Base-by-base conservation (phyloP, 2,797 vertebrate species). In the Hoplostethus mediterraneus region DNA sequence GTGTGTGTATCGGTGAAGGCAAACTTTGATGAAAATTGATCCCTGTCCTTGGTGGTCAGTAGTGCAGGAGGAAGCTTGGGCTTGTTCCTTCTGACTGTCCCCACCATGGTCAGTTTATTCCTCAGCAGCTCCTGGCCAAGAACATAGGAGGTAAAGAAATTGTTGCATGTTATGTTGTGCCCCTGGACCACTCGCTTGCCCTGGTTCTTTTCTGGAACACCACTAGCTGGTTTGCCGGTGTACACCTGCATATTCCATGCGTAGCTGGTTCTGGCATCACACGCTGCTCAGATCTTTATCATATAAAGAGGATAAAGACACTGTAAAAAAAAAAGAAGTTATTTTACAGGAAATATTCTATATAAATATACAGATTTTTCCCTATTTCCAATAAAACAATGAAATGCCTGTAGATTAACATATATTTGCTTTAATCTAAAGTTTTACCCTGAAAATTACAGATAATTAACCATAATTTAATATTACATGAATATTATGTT, bases 151-250 rank as follows among this genome's bases (percentile, higher is more conserved):
- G 60, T 62, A 21, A 62, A 62, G 28, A 62, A 62, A 49, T 79
- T 31, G 40, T 75, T 6, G 6, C 60, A 36, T 49, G 59, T 78
- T 13, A 83, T 57, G 21, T 67, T 69, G 47, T 75, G 75, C 44
- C 73, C 70, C 33, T 54, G 17, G 55, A 52, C 21, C 49, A 52
- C 49, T 3, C 21, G n/a, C 49, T 52, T 52, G 17, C 49, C 49
- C 17, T 52, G 49, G n/a, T 9, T 52, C 5, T 28, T 52, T 52
- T 52, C 49, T 6, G 49, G 49, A 52, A 52, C 49, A 52, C 49
- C 49, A 8, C 9, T 7, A 4, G 49, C 49, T 4, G 49, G 13
- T 51, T 51, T 51, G 12, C 49, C 17, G n/a, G 49, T 25, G 21
- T 52, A 52, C 2, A 52, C 4, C 49, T 52, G 1, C 17, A 51